Evolutionary conservation across 2,797 vertebrate species (phyloP).

Genomic region (Trachops cirrhosus): DNA sequence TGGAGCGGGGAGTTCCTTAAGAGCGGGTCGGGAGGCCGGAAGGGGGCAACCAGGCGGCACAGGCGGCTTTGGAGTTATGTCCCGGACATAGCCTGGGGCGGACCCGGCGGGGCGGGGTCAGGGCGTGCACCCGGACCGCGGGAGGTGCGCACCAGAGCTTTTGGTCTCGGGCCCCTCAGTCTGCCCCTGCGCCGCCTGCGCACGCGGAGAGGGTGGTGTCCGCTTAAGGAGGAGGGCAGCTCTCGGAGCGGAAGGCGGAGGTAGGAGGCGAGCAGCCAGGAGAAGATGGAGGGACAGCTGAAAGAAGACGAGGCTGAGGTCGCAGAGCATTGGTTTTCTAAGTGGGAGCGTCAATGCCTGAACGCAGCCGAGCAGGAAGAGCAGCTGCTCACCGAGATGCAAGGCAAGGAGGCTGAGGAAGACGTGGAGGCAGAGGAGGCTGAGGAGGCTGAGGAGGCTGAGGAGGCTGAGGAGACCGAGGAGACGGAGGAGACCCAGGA

Average conservation of each 20-base stretch:
- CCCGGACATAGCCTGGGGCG: not conserved
- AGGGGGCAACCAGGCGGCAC: slow-evolving; percentile 49
- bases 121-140: not conserved
- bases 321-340: slow-evolving; percentile 96
- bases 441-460: too few relatives aligned
- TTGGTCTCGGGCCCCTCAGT: slow-evolving; percentile 47
- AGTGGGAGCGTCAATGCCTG: slow-evolving; percentile 98
- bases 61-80: not conserved
- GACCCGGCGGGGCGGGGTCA: slow-evolving; percentile 2
- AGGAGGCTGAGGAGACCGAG: not conserved
- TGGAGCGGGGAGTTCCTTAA: slow-evolving; percentile 40
- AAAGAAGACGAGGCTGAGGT: slow-evolving; percentile 95
- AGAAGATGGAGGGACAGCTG: slow-evolving; percentile 94
- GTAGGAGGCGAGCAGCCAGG: not conserved
- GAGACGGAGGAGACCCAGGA: not conserved
- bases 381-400: not conserved
- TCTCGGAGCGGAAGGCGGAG: not conserved
- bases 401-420: not conserved
- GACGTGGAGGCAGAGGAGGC: too few relatives aligned
- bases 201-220: slow-evolving; percentile 30
- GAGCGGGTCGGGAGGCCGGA: not conserved
- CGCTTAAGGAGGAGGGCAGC: not conserved
- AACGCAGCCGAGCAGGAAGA: slow-evolving; percentile 84
- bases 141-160: not conserved
- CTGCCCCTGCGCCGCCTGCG: not conserved